Evolutionary conservation across 1,140 invertebrate genomes (phyloP), one percentile per base, ranked within the genome.

Genomic region (Papilio dardanus): DNA sequence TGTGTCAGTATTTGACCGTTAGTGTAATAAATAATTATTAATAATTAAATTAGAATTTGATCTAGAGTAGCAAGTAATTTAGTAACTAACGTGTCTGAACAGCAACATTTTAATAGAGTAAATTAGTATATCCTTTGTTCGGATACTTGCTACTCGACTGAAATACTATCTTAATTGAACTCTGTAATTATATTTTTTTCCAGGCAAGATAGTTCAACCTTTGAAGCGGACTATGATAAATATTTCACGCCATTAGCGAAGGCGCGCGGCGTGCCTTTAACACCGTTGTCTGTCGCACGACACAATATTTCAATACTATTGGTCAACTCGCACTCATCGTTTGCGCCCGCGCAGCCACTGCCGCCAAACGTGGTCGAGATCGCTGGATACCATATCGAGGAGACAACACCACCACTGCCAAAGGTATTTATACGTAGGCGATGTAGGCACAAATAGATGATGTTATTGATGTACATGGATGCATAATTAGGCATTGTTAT

Each of bases 361-460:
- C 84, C 95, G 3, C 95, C 95, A 0, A 95, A 91, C 81, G 94
- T 94, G 68, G 89, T 93, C 1, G 94, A 94, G 74, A 93, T 94
- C 16, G 95, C 89, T 71, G 94, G 94, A 33, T 87, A 95, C 76
- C 93, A 95, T 77, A 89, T 95, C 40, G 62, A 87, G 82, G 81
- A 84, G 54, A 81, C 74, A 19, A 92, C 79, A 79, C 92, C 54
- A 7, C 76, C 85, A 0, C 66, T 90, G 19, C 89, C 88, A 6
- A 84, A 90, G 83, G 75, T 93, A 88, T 19, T 54, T 42, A 16
- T 6, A 46, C 4, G 5, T 37, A 37, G 2, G 35, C 33, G 33
- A 35, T 1, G 33, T 35, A 35, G 33, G n/a, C n/a, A n/a, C n/a
- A n/a, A n/a, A n/a, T n/a, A n/a, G n/a, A n/a, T n/a, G n/a, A n/a